Evolutionary conservation across 2,797 vertebrate species (phyloP), one percentile per base, ranked within the genome.

Genomic region (Triplophysa bombifrons): DNA sequence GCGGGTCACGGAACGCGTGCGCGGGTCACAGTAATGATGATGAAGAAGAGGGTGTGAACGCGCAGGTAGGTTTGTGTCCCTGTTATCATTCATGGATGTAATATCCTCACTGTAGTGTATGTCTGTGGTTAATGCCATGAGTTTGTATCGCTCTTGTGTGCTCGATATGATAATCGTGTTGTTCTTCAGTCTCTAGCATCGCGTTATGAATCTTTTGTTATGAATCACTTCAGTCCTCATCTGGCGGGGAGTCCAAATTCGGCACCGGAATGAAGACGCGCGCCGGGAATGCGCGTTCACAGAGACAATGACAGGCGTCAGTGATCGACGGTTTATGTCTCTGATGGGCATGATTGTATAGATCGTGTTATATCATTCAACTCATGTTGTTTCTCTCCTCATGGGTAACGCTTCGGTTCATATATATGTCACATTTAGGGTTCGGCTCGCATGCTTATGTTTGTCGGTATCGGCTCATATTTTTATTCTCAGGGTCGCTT

Each of bases 211-310:
- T 74, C 8, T 66, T 55, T 67, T 67, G 64, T 58, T 56, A 34
- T 76, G n/a, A 76, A n/a, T 66, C 46, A 9, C 58, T 13, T 19
- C 6, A 8, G 9, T 44, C 74, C 30, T 30, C 4, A 30, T 30
- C 30, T 30, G 30, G 30, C 30, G 30, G 30, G 30, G 30, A 30
- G 30, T 30, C 30, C 4, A 5, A 30, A 30, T 30, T 30, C 74
- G 74, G 63, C 17, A 17, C 61, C 48, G 48, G 61, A 34, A 13
- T 46, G 7, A 46, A 44, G 44, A 25, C 63, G n/a, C 72, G 61
- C n/a, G 27, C 56, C 56, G n/a, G 16, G 30, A 61, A 53, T 51
- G 46, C 73, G 60, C 73, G 73, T 51, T 51, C 61, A 53, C 72
- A 7, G n/a, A 38, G 34, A 55, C 63, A 27, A 53, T 51, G 30